phyloP scores from a whole-genome alignment of 1,140 invertebrate genomes.

The Drosophila nannoptera region DNA sequence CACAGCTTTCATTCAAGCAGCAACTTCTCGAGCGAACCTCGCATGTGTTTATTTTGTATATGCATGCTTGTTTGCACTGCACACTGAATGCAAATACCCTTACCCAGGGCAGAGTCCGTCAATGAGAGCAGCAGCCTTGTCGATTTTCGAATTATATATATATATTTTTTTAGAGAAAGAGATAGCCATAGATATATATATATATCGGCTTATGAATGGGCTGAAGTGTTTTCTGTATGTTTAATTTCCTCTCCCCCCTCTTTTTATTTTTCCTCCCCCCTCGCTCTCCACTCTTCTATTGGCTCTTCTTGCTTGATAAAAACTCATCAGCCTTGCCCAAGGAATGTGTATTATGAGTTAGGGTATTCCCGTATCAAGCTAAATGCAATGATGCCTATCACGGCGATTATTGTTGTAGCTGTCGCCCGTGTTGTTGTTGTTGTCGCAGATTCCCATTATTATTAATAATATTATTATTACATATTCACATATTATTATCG shows the following conservation, averaged over 20 bases:
- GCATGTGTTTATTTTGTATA: not conserved
- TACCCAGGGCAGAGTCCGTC: not conserved
- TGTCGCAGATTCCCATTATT: constrained; percentile 9
- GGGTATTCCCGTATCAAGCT: constrained; percentile 4
- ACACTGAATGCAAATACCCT: constrained; percentile 1
- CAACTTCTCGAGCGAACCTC: no score
- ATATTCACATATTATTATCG: constrained; percentile 24
- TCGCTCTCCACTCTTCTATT: not conserved
- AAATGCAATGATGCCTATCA: constrained; percentile 20
- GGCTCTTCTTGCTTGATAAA: no score
- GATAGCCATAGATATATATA: no score
- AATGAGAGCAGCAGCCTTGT: not conserved
- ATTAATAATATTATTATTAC: constrained; percentile 27
- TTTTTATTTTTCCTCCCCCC: no score
- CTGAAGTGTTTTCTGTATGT: no score
- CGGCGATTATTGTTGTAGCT: constrained; percentile 12
- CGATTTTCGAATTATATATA: no score
- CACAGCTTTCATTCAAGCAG: no score
- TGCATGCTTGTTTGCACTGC: not conserved
- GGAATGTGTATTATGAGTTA: not conserved
- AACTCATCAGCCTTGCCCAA: no score
- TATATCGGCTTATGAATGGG: no score
- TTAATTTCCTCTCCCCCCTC: no score
- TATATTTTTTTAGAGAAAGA: no score
- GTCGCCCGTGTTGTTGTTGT: not conserved